Percentiles rank a stretch among this genome's conserved stretches.
phyloP scores from a whole-genome alignment of 2,113 vertebrate species.

The Austrofundulus limnaeus region DNA sequence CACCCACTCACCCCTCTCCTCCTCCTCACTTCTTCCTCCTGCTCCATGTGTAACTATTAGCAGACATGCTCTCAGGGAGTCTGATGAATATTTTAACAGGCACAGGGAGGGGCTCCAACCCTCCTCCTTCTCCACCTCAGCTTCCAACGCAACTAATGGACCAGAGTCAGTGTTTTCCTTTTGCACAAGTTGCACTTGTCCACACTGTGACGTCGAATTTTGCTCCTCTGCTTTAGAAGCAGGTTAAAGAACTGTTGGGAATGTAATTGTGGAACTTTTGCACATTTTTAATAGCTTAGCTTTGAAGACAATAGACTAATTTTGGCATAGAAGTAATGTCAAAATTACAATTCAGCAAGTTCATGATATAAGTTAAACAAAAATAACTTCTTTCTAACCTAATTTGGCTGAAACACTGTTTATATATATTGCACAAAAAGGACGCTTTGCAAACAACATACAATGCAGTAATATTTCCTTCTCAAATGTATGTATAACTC shows the following conservation, averaged over 20 bases:
- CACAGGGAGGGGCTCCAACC: conserved; percentile 60
- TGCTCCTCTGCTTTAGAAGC: background rate
- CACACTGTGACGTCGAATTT: conserved; percentile 18
- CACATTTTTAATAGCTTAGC: too few relatives aligned
- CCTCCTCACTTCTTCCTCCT: conserved; percentile 66
- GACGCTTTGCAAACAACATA: too few relatives aligned
- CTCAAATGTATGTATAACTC: too few relatives aligned
- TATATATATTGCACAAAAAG: too few relatives aligned
- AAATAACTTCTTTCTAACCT: too few relatives aligned
- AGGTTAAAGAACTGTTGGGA: too few relatives aligned
- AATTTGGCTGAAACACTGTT: too few relatives aligned
- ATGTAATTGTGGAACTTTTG: too few relatives aligned
- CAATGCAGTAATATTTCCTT: too few relatives aligned
- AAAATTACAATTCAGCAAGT: background rate
- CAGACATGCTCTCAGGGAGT: conserved; percentile 78
- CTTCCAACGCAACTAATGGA: conserved; percentile 67
- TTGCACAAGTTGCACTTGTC: conserved; percentile 43
- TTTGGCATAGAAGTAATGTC: too few relatives aligned
- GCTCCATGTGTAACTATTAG: conserved; percentile 78
- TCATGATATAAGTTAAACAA: background rate
- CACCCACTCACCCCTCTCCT: conserved; percentile 62
- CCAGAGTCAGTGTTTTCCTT: conserved; percentile 60
- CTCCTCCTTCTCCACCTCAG: conserved; percentile 47
- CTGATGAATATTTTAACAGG: conserved; percentile 97
- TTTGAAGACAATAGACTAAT: too few relatives aligned